These are phyloP conservation scores for Pundamilia nyererei DNA, from an alignment of 2,113 vertebrate species.

Conservation along the genomic window DNA sequence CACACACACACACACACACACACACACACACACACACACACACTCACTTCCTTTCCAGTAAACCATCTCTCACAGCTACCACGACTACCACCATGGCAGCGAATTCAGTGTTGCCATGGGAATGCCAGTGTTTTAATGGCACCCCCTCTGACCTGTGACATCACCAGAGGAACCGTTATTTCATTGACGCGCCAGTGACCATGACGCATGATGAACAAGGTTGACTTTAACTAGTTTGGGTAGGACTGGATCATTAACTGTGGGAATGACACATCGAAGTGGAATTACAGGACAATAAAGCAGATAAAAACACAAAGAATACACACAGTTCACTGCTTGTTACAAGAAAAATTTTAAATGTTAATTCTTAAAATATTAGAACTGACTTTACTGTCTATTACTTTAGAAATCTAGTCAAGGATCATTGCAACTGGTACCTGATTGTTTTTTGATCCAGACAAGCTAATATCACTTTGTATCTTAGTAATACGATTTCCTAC, in stretches of 20 bases:
- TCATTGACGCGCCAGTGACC: slow-evolving; percentile 30
- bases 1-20: slow-evolving; percentile 8
- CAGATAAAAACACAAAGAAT: not conserved
- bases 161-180: slow-evolving; percentile 15
- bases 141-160: slow-evolving; percentile 52
- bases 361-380: not conserved
- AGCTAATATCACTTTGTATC: not conserved
- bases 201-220: slow-evolving; percentile 34
- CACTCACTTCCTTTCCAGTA: slow-evolving; percentile 57
- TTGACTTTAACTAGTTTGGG: not conserved
- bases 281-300: not conserved
- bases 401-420: not conserved
- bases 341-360: rapidly evolving
- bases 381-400: not conserved
- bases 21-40: not conserved
- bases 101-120: slow-evolving; percentile 41
- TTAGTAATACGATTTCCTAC: not conserved
- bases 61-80: slow-evolving; percentile 36
- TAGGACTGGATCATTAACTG: not conserved
- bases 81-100: slow-evolving; percentile 34
- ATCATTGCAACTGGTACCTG: not conserved
- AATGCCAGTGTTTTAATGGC: slow-evolving; percentile 34
- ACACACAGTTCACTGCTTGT: not conserved
- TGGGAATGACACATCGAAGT: slow-evolving; percentile 5
- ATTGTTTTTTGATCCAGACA: not conserved